phyloP scores from a whole-genome alignment of 2,888 invertebrate species.

The Asteroscopus sphinx region DNA sequence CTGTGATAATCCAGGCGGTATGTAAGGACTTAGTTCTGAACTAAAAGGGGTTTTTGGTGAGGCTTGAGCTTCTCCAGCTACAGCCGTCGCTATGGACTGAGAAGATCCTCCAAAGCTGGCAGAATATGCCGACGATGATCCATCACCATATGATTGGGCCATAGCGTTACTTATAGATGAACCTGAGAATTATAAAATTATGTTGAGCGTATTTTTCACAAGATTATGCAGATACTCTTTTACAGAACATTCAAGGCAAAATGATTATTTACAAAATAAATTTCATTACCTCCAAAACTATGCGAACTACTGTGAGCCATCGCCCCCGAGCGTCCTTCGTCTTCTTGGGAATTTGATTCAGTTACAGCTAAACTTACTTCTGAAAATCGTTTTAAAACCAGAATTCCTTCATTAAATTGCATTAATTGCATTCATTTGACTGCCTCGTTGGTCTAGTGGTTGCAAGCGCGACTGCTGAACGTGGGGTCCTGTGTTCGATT shows the following conservation, averaged over 20 bases:
- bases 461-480: too few species aligned
- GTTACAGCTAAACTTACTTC: slow-evolving; percentile 32
- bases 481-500: too few species aligned
- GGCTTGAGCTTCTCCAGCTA: not conserved
- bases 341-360: slow-evolving; percentile 16
- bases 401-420: not conserved
- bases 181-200: slow-evolving; percentile 13
- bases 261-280: not conserved
- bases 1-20: slow-evolving; percentile 22
- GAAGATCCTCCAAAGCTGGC: slow-evolving; percentile 3
- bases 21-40: slow-evolving; percentile 9
- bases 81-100: slow-evolving; percentile 17
- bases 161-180: slow-evolving; percentile 14
- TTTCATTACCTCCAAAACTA: slow-evolving; percentile 33
- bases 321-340: slow-evolving; percentile 42
- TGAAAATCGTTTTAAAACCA: slow-evolving; percentile 11
- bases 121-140: slow-evolving; percentile 18
- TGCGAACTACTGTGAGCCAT: slow-evolving; percentile 26
- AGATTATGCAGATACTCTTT: not conserved
- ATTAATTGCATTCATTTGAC: too few species aligned
- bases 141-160: slow-evolving; percentile 18
- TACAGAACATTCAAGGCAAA: too few species aligned
- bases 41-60: slow-evolving; percentile 4
- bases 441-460: too few species aligned
- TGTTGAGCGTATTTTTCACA: not conserved